A percentile compares a stretch with the other conserved stretches of the same genome.
Evolutionary conservation across 64 coral and sea anemone genomes (phyloP).

Genomic region (Stylophora pistillata): DNA sequence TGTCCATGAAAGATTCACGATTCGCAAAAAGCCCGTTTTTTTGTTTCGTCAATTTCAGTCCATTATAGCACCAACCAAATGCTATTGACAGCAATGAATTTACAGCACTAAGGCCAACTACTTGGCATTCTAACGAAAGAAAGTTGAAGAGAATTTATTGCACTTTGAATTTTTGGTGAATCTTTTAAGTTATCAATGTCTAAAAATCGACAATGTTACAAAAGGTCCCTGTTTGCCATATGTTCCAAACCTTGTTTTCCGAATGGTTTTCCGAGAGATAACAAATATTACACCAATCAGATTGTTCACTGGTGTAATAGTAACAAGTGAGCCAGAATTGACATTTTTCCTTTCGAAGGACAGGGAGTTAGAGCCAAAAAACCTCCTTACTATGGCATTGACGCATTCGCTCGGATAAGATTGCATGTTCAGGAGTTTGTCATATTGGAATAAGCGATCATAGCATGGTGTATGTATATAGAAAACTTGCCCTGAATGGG

Average conservation of each 20-base stretch:
- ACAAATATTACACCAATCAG: background rate
- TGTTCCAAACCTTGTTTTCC: background rate
- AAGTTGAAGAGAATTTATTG: background rate
- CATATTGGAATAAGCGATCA: too few relatives aligned
- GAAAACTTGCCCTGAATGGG: too few relatives aligned
- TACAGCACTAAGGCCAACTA: background rate
- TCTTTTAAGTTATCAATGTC: conserved; percentile 20
- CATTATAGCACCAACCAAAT: background rate
- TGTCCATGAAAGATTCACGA: conserved; percentile 27
- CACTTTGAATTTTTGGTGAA: conserved; percentile 5
- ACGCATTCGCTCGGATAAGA: too few relatives aligned
- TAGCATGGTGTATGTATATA: too few relatives aligned
- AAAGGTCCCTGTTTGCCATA: conserved; percentile 18
- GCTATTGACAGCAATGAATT: background rate
- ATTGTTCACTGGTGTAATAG: background rate
- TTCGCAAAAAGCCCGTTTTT: conserved; percentile 15
- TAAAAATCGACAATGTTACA: background rate
- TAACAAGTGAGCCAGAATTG: background rate
- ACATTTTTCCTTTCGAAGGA: conserved; percentile 13
- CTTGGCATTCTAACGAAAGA: background rate
- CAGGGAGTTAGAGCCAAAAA: background rate
- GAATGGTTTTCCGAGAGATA: background rate
- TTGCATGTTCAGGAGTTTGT: too few relatives aligned
- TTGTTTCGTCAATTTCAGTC: background rate
- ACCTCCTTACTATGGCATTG: too few relatives aligned